Base-by-base conservation (phyloP, 2,888 invertebrate species). In the Cabera pusaria region DNA sequence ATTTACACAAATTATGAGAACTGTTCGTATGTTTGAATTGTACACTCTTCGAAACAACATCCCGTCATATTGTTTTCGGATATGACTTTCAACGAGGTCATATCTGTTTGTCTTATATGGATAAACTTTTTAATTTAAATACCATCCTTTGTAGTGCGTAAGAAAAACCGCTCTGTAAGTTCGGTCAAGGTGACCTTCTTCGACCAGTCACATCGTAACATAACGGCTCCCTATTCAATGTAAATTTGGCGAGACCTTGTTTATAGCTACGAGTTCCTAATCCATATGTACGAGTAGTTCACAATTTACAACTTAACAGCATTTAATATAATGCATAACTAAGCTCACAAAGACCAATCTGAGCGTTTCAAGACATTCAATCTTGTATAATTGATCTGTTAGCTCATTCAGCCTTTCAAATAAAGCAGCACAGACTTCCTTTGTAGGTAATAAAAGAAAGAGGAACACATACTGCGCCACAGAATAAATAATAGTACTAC, bases 161-260 rank as follows among this genome's bases (percentile, higher is more conserved):
- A 59, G 56, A 64, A 71, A 67, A 68, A 64, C 56, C 52, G 54
- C 64, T 60, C 58, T 62, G 44, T 14, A 14, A 14, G 65, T 65
- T 67, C 74, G 74, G 76, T 76, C 83, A 86, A 86, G 84, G 84
- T 86, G 84, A 84, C 85, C 84, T 81, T 78, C 74, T 64, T 64
- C 55, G 56, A 68, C 59, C 71, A 66, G 70, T 73, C 74, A 72
- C 74, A 76, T 71, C 65, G 69, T 66, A 64, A 73, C 65, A 72
- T 74, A 73, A 70, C 75, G 67, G 73, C 72, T 74, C 67, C 68
- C 74, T 68, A 83, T 86, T 87, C 77, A 84, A 84, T 85, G 81
- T 78, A 78, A 87, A 84, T 84, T 76, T 49, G 68, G 57, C 54
- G 58, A 77, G 71, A 64, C 72, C 77, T 78, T 73, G 71, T 66